Evolutionary conservation across 1,140 invertebrate species (phyloP), one percentile per base, ranked within the genome.

Genomic region (Sycophaga agraensis): DNA sequence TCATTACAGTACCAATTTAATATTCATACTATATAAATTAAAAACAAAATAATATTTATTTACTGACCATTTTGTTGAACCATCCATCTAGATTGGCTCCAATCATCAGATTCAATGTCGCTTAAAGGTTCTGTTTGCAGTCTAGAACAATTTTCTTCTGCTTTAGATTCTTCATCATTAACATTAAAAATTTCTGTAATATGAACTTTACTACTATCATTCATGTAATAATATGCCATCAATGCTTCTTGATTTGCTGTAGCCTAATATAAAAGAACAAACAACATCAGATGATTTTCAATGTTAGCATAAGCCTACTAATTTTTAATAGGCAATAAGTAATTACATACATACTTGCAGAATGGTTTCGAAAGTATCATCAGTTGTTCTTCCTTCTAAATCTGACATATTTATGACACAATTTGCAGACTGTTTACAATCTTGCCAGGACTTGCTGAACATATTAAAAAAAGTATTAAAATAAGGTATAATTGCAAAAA

Each of bases 191-290:
- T 51, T 82, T 94, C 91, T 2, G 91, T 92, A 59, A 94, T 87
- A 77, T 91, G 91, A 67, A 88, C 88, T 82, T 91, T 90, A 75
- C 93, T 91, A 71, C 91, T 87, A 70, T 92, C 89, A 71, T 93
- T 89, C 71, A 91, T 87, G 72, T 95, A 96, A 80, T 96, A 94
- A 78, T 92, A 96, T 0, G 93, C 89, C 83, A 95, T 91, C 2
- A 94, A 78, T 6, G 92, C 88, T 66, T 96, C 93, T 73, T 94
- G 90, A 65, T 94, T 88, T 31, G 88, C 82, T 7, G 92, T 91
- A 51, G 91, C 88, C 78, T 79, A 61, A 70, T 28, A 8, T 21
- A 43, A 1, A 17, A 26, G 6, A 45, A 26, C 22, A 45, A 53
- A 17, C 21, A 45, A 35, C 22, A 60, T 56, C 28, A n/a, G n/a